These are phyloP conservation scores for Lerema accius DNA, from an alignment of 1,140 invertebrate genomes.

Conservation along the genomic window DNA sequence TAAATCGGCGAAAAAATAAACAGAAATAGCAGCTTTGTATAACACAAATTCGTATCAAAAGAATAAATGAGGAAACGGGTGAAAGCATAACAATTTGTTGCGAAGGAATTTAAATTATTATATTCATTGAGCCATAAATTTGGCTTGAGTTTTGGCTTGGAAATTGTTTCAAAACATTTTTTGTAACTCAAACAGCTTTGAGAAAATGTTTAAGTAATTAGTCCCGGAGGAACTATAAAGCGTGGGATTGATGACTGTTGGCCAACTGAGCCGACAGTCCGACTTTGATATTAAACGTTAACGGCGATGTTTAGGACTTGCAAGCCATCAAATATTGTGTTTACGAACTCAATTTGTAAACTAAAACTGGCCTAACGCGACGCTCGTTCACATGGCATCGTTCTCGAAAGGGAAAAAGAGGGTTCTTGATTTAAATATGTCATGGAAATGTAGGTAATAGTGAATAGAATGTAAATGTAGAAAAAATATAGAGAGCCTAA, in stretches of 20 bases:
- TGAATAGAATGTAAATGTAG: too few relatives aligned
- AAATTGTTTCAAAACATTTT: background rate
- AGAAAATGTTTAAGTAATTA: constrained; percentile 34
- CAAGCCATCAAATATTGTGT: constrained; percentile 41
- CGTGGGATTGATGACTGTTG: constrained; percentile 41
- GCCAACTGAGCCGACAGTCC: constrained; percentile 33
- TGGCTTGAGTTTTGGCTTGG: background rate
- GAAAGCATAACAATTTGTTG: background rate
- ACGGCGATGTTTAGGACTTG: constrained; percentile 34
- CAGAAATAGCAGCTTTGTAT: too few relatives aligned
- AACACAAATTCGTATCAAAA: too few relatives aligned
- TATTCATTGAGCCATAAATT: background rate
- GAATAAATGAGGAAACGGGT: background rate
- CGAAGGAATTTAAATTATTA: background rate
- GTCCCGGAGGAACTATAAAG: constrained; percentile 43
- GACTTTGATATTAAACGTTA: constrained; percentile 45
- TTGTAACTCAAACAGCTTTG: background rate
- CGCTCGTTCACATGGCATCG: background rate
- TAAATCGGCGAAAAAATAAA: too few relatives aligned
- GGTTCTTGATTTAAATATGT: too few relatives aligned
- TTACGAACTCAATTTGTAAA: constrained; percentile 42
- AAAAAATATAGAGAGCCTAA: too few relatives aligned
- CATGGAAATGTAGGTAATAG: too few relatives aligned
- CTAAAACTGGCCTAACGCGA: constrained; percentile 8
- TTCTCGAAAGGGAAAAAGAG: too few relatives aligned